Conservation (phyloP, 2,113 vertebrate genomes). For the Sinocyclocheilus maitianheensis region DNA sequence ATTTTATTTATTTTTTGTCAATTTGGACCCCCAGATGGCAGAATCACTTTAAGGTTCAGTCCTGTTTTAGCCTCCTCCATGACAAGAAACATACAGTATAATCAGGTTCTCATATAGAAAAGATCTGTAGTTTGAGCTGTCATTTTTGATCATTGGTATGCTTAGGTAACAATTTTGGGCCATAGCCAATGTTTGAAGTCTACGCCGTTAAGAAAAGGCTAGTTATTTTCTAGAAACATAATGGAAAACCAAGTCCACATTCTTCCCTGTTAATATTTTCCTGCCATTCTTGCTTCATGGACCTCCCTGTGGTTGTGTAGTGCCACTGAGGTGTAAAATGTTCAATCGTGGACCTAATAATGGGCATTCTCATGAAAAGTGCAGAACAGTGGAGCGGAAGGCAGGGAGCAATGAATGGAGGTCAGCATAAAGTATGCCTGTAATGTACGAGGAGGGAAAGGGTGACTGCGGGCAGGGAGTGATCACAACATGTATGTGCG, state of each 20-base stretch:
- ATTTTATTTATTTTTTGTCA: neutral
- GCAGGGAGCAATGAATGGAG: conserved; percentile 64
- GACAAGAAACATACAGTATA: neutral
- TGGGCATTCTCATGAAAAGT: conserved; percentile 65
- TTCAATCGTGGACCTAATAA: conserved; percentile 61
- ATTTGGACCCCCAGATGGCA: too few species aligned
- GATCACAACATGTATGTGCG: conserved; percentile 63
- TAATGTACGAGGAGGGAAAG: conserved; percentile 60
- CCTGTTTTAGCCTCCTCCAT: neutral
- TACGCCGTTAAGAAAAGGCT: neutral
- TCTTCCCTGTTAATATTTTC: conserved; percentile 22
- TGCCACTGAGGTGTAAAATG: conserved; percentile 55
- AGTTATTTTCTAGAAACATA: neutral
- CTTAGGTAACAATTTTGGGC: neutral
- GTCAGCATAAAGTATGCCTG: conserved; percentile 71
- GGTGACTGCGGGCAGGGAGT: conserved; percentile 22
- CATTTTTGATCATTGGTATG: neutral
- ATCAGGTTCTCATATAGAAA: neutral
- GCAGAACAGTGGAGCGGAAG: conserved; percentile 7
- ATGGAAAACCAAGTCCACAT: conserved; percentile 13
- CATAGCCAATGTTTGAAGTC: neutral
- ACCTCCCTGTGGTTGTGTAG: conserved; percentile 15
- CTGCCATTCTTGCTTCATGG: neutral
- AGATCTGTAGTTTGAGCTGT: neutral
- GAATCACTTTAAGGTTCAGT: too few species aligned